phyloP scores from a whole-genome alignment of 92 coral and sea anemone species.

The Porites evermanni region DNA sequence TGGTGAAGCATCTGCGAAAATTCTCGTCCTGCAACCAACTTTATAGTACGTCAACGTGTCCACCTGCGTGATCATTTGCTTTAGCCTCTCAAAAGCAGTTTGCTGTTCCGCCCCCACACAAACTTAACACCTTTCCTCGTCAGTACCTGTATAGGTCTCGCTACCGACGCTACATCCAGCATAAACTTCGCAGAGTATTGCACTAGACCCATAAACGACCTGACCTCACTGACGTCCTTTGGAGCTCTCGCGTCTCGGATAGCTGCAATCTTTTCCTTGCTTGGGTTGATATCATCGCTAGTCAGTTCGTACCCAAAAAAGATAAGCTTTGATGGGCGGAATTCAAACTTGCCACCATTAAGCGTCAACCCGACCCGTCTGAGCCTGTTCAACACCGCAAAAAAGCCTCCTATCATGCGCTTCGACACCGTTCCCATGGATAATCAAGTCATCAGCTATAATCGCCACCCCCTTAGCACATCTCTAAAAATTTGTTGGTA shows the following conservation, averaged over 20 bases:
- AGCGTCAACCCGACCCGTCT: background rate
- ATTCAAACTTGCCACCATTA: constrained; percentile 36
- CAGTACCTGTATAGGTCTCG: constrained; percentile 2
- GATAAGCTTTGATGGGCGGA: constrained; percentile 45
- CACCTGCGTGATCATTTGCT: constrained; percentile 21
- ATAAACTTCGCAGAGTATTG: constrained; percentile 56
- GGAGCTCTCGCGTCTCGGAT: constrained; percentile 22
- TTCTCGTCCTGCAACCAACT: constrained; percentile 33
- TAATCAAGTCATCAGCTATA: constrained; percentile 3
- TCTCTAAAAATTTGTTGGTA: background rate
- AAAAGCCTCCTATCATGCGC: background rate
- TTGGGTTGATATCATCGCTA: constrained; percentile 35
- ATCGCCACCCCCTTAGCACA: constrained; percentile 2
- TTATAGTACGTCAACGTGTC: constrained; percentile 44
- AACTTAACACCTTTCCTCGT: constrained; percentile 39
- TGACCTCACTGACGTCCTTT: constrained; percentile 35
- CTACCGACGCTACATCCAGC: constrained; percentile 36
- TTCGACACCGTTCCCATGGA: background rate
- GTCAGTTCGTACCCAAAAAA: constrained; percentile 61
- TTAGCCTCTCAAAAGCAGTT: constrained; percentile 41
- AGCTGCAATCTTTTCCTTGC: constrained; percentile 51
- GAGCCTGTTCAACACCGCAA: background rate
- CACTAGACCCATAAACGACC: constrained; percentile 57
- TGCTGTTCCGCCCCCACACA: constrained; percentile 47
- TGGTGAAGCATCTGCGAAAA: constrained; percentile 52